Percentiles rank a stretch among this genome's conserved stretches.
Conservation (phyloP, 2,113 vertebrate genomes). For the Acanthochromis polyacanthus region DNA sequence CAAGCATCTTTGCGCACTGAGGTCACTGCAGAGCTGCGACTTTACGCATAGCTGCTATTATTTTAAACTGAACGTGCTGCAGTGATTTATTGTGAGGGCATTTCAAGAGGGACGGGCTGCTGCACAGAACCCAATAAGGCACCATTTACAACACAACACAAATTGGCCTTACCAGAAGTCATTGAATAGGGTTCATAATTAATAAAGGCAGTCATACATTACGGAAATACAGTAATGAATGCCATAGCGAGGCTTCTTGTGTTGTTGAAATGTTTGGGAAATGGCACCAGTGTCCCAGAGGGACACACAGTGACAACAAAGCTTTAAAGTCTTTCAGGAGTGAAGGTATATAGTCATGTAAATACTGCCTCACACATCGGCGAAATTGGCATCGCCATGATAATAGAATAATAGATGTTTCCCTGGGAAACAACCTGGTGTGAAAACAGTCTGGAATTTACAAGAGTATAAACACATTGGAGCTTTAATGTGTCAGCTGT, state of each 20-base stretch:
- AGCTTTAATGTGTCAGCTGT: constrained; percentile 19
- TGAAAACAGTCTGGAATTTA: constrained; percentile 80
- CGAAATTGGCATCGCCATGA: constrained; percentile 79
- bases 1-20: neutral
- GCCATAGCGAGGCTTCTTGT: neutral
- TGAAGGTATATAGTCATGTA: constrained; percentile 80
- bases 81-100: neutral
- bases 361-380: constrained; percentile 82
- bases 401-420: constrained; percentile 84
- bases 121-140: neutral
- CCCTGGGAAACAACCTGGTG: constrained; percentile 76
- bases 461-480: constrained; percentile 51
- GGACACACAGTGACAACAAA: constrained; percentile 65
- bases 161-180: neutral
- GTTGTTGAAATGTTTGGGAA: constrained; percentile 63
- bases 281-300: constrained; percentile 68
- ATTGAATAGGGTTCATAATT: neutral
- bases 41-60: neutral
- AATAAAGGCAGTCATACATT: neutral
- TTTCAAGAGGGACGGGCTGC: neutral
- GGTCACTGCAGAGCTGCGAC: neutral
- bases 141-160: neutral
- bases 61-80: neutral
- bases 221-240: neutral
- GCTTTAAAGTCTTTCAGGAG: constrained; percentile 79